Base-by-base conservation (phyloP, 64 coral and sea anemone species). In the Astreopora myriophthalma region DNA sequence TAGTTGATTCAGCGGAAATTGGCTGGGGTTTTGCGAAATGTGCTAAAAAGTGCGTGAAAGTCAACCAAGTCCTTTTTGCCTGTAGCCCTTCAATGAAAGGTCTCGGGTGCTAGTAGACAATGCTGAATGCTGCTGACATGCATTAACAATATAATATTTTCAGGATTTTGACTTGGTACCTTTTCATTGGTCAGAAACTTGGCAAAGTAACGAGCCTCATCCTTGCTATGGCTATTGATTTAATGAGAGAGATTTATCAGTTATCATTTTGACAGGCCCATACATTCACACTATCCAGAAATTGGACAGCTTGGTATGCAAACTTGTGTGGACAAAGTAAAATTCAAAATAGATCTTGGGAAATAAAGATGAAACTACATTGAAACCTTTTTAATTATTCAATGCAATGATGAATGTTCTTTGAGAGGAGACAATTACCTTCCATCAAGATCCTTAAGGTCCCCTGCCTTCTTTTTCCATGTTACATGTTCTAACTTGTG, bases 101-200 rank as follows among this genome's bases (percentile, higher is more conserved):
- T n/a, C n/a, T n/a, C n/a, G n/a, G n/a, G n/a, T n/a, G n/a, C n/a
- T n/a, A n/a, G n/a, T n/a, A n/a, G n/a, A n/a, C n/a, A n/a, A n/a
- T n/a, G n/a, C n/a, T n/a, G n/a, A n/a, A n/a, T n/a, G n/a, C n/a
- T n/a, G n/a, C n/a, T n/a, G n/a, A n/a, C n/a, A n/a, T n/a, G n/a
- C n/a, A n/a, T n/a, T n/a, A n/a, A n/a, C n/a, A n/a, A n/a, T n/a
- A 26, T 10, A 62, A 76, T 52, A 3, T 58, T 8, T 17, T 58
- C 1, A 58, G 49, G 7, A 11, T 37, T 39, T 34, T 60, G 2
- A 10, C 3, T 13, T 46, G 14, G 49, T 90, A 98, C 95, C 95
- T 98, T 98, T 24, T 98, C 96, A 73, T 94, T 98, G 8, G 96
- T 98, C 0, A 98, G 79, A 85, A 94, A 98, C 84, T 98, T 98